phyloP scores from a whole-genome alignment of 1,140 invertebrate species.

The Lucilia cuprina region DNA sequence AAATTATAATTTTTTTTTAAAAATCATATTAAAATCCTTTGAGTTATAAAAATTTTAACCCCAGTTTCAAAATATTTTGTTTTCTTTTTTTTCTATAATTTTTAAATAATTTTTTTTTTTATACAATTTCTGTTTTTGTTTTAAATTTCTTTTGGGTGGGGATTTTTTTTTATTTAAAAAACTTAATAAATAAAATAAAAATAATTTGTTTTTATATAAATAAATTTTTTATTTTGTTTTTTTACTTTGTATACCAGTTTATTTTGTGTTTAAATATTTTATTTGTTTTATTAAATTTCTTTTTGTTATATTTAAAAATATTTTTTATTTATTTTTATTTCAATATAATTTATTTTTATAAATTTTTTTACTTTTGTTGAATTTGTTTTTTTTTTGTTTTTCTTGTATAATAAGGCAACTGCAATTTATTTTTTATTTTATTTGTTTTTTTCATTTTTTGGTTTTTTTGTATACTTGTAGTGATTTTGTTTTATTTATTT shows the following conservation, averaged over 20 bases:
- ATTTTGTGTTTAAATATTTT: background rate
- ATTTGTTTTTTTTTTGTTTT: conserved; percentile 18
- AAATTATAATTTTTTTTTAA: background rate
- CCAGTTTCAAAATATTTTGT: background rate
- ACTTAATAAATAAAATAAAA: background rate
- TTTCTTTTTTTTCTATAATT: background rate
- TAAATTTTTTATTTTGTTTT: background rate
- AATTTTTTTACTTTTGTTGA: conserved; percentile 37
- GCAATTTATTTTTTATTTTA: conserved; percentile 46
- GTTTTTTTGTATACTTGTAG: conserved; percentile 6
- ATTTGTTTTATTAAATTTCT: background rate
- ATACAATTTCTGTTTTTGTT: background rate
- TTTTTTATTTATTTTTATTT: conserved; percentile 24
- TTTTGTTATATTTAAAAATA: conserved; percentile 11
- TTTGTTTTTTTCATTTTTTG: background rate
- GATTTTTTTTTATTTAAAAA: background rate
- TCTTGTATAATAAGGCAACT: conserved; percentile 53
- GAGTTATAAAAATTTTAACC: background rate
- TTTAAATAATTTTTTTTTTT: background rate
- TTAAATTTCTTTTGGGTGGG: conserved; percentile 15
- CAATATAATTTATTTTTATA: conserved; percentile 19
- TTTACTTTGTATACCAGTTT: background rate
- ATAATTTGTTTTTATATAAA: background rate
- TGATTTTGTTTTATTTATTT: background rate
- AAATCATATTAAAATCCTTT: background rate